A percentile compares a stretch with the other conserved stretches of the same genome.
These are phyloP conservation scores for Chymomyza caudatula DNA, from an alignment of 2,888 invertebrate genomes.

Conservation along the genomic window DNA sequence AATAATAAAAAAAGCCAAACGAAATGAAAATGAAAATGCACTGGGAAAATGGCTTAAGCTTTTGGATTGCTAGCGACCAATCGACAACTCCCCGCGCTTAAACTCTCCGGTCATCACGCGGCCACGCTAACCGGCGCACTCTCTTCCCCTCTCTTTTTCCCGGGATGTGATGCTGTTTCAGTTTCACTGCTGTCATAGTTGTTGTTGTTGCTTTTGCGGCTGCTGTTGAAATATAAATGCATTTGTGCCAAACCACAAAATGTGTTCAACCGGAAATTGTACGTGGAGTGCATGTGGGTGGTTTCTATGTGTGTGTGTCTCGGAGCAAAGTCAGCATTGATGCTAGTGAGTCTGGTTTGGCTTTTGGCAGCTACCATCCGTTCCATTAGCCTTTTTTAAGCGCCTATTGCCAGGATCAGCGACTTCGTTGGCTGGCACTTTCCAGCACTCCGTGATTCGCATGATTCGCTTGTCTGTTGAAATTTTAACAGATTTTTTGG, in stretches of 20 bases:
- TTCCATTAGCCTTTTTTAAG: conserved; percentile 64
- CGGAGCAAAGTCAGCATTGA: neutral
- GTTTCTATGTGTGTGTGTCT: conserved; percentile 10
- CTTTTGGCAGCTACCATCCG: conserved; percentile 49
- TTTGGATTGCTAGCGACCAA: conserved; percentile 18
- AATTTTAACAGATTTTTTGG: conserved; percentile 65
- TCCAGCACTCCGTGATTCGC: neutral
- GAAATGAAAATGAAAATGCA: conserved; percentile 59
- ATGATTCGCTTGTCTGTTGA: conserved; percentile 34
- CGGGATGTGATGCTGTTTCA: conserved; percentile 15
- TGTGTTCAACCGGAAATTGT: conserved; percentile 76
- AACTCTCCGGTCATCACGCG: neutral
- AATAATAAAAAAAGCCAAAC: conserved; percentile 56
- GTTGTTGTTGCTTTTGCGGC: conserved; percentile 21
- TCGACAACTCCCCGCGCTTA: neutral
- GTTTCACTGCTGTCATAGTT: conserved; percentile 21
- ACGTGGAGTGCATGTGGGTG: conserved; percentile 52
- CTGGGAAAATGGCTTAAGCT: conserved; percentile 63
- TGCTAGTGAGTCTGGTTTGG: conserved; percentile 1
- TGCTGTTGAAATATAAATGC: conserved; percentile 69
- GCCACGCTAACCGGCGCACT: conserved; percentile 2
- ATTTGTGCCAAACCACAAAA: conserved; percentile 73
- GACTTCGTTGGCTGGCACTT: neutral
- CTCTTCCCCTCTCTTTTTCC: neutral
- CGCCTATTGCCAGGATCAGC: conserved; percentile 41